Base-by-base conservation (phyloP, 1,140 invertebrate species). In the Mycetomoellerius zeteki region DNA sequence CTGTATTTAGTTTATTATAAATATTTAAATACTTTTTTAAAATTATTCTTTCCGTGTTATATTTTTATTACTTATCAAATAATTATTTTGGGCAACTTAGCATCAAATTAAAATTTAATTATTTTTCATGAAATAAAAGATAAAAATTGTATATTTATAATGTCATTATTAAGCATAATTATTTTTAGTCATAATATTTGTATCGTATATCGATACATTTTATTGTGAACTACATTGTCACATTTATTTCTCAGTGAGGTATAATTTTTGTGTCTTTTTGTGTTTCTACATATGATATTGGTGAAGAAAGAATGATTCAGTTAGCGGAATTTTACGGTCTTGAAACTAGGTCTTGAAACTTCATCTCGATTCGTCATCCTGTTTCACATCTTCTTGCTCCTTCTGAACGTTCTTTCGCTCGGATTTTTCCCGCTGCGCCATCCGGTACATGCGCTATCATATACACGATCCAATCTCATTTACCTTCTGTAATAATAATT, bases 351-450 rank as follows among this genome's bases (percentile, higher is more conserved):
- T 67, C 4, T 58, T 56, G 73, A 73, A 77, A 86, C 21, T 77
- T 50, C 43, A 71, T 82, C 30, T 54, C 50, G 16, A 84, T 84
- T 87, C 24, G 30, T 84, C 47, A 84, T 87, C 30, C 58, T 52
- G 27, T 73, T 71, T 47, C 24, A 12, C 12, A 21, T 5, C 10
- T 19, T 12, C 67, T 43, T 30, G 14, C 16, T 71, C n/a, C 69
- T 78, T 47, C 14, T 21, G 21, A 12, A 30, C 62, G 50, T 19
- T 24, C 33, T 37, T 64, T n/a, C 30, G 10, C 14, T 27, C n/a
- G 16, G 16, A 21, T 21, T 60, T 60, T 24, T 75, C 19, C 37
- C 30, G 19, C 2, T 12, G 16, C 14, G 50, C 60, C 80, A 30
- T 64, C 27, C 47, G 19, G 24, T 43, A 43, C 27, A 64, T 6